A percentile compares a stretch with the other conserved stretches of the same genome.
phyloP scores from a whole-genome alignment of 2,797 vertebrate genomes.

The Telmatherina bonti region DNA sequence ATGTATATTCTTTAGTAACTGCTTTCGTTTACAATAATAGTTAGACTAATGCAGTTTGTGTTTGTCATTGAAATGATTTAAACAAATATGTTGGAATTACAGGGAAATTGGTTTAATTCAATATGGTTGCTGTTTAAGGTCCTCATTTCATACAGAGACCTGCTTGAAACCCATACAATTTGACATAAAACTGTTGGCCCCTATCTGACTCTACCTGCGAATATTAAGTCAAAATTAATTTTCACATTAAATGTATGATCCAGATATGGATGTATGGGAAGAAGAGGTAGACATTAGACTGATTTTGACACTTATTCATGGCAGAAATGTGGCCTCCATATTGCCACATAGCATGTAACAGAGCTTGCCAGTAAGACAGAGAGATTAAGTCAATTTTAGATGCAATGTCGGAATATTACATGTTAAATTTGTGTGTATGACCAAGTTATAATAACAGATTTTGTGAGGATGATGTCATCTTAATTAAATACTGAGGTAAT shows the following conservation, averaged over 20 bases:
- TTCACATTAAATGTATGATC: not conserved
- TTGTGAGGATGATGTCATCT: conserved; percentile 18
- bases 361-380: not conserved
- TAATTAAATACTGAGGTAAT: not conserved
- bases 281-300: not conserved
- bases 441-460: not conserved
- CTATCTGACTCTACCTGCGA: not conserved
- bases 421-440: not conserved
- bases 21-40: not conserved
- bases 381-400: not conserved
- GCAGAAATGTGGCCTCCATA: not conserved
- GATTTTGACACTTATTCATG: not conserved
- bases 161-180: not conserved
- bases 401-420: not conserved
- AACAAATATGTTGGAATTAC: not conserved
- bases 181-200: not conserved
- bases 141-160: not conserved
- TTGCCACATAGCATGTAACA: not conserved
- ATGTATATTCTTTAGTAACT: not conserved
- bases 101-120: not conserved
- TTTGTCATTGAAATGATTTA: not conserved
- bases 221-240: not conserved
- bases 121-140: not conserved
- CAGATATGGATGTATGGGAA: not conserved
- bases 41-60: not conserved